Percentiles rank a stretch among this genome's conserved stretches.
Evolutionary conservation across 92 coral and sea anemone species (phyloP).

Genomic region (Heliopora coerulea): DNA sequence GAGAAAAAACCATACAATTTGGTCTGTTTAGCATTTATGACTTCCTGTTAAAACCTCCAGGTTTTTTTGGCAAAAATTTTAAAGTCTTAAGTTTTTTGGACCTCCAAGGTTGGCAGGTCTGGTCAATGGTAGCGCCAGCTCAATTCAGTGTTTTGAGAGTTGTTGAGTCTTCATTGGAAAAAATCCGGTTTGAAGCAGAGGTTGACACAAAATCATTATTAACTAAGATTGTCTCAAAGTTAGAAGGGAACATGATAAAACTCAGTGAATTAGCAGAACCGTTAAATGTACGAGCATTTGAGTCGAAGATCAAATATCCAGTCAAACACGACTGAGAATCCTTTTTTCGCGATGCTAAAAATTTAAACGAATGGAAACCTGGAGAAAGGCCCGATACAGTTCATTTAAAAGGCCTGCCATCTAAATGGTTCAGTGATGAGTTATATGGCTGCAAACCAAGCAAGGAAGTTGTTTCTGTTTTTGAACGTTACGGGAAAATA

Average conservation of each 20-base stretch:
- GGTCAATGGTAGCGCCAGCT: conserved; percentile 96
- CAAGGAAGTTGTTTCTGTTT: conserved; percentile 80
- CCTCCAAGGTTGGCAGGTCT: no score
- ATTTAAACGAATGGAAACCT: conserved; percentile 86
- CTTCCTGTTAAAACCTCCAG: no score
- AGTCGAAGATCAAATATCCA: conserved; percentile 83
- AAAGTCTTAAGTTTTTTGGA: no score
- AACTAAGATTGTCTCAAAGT: conserved; percentile 67
- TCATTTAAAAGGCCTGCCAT: conserved; percentile 83
- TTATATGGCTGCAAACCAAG: conserved; percentile 79
- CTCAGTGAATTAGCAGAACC: conserved; percentile 97
- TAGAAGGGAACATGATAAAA: conserved; percentile 85
- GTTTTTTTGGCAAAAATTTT: no score
- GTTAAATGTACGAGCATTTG: conserved; percentile 76
- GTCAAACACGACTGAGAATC: conserved; percentile 92
- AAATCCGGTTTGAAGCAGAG: conserved; percentile 97
- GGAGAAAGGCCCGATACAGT: conserved; percentile 97
- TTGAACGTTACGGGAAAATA: conserved; percentile 89
- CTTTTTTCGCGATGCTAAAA: conserved; percentile 79
- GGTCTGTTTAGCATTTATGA: no score
- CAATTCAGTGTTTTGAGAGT: conserved; percentile 91
- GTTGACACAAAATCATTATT: conserved; percentile 79
- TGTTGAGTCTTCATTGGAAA: conserved; percentile 91
- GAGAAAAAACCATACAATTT: no score
- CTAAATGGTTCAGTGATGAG: conserved; percentile 89